These are phyloP conservation scores for Dicycla oo DNA, from an alignment of 2,888 invertebrate species.

Conservation along the genomic window DNA sequence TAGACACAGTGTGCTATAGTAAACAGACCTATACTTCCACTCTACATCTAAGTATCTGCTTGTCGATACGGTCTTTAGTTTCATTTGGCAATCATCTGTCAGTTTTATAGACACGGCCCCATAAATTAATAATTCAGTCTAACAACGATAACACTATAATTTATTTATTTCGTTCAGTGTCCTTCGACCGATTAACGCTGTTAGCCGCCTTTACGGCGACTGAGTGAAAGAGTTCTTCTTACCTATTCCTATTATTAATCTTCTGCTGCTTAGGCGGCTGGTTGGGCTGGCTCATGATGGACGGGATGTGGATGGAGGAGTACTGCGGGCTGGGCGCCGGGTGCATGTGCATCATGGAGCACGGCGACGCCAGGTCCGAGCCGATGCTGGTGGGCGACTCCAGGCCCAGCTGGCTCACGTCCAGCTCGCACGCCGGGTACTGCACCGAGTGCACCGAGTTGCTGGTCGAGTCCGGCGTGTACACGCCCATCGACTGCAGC, in stretches of 20 bases:
- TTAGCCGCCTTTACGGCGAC: not conserved
- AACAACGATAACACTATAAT: not conserved
- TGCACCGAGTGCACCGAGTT: conserved; percentile 95
- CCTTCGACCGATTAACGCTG: not conserved
- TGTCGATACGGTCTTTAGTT: not conserved
- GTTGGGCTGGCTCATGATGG: conserved; percentile 88
- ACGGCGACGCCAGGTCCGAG: conserved; percentile 95
- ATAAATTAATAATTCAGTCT: not conserved
- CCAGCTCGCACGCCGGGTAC: conserved; percentile 95
- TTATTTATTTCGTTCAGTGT: not conserved
- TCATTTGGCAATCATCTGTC: not conserved
- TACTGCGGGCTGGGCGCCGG: conserved; percentile 91
- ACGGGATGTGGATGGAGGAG: conserved; percentile 87
- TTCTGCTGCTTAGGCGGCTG: conserved; percentile 88
- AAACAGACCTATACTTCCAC: not conserved
- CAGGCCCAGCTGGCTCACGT: conserved; percentile 95
- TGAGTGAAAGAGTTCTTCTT: conserved; percentile 37
- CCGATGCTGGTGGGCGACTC: conserved; percentile 97
- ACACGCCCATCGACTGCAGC: conserved; percentile 95
- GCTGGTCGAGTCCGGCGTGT: conserved; percentile 95
- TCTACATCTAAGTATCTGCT: too few relatives aligned
- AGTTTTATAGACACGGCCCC: not conserved
- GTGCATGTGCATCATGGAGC: conserved; percentile 92
- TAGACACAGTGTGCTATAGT: not conserved
- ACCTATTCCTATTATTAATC: conserved; percentile 87